A percentile compares a stretch with the other conserved stretches of the same genome.
phyloP scores from a whole-genome alignment of 2,888 invertebrate genomes.

The Drepana falcataria region DNA sequence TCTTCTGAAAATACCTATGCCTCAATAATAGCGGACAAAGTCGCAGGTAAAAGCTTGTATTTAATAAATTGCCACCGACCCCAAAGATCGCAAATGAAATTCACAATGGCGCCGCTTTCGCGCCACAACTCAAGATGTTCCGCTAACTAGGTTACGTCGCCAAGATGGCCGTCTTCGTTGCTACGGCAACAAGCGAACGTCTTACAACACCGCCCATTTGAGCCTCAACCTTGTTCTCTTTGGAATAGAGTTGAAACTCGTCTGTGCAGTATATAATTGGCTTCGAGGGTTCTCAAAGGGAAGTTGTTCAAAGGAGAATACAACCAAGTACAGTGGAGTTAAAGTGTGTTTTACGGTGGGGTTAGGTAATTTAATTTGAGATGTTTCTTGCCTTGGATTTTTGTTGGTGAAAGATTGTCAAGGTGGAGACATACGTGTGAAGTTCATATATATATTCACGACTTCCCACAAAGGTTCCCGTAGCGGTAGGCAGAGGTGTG shows the following conservation, averaged over 20 bases:
- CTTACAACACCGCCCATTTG: constrained; percentile 27
- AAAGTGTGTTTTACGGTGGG: constrained; percentile 15
- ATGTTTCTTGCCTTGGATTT: constrained; percentile 7
- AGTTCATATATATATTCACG: constrained; percentile 7
- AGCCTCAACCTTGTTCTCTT: constrained; percentile 27
- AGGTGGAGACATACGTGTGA: neutral
- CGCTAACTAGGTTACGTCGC: constrained; percentile 39
- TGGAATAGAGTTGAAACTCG: constrained; percentile 17
- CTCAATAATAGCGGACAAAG: neutral
- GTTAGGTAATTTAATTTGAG: constrained; percentile 13
- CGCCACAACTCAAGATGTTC: constrained; percentile 70
- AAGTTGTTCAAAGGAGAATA: constrained; percentile 17
- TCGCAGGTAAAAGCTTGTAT: no score
- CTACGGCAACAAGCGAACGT: constrained; percentile 45
- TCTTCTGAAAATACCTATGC: no score
- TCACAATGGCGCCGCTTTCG: constrained; percentile 50
- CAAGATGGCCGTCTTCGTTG: constrained; percentile 65
- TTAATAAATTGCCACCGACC: constrained; percentile 44
- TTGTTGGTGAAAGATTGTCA: constrained; percentile 4
- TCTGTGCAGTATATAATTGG: constrained; percentile 13
- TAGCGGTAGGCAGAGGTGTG: no score
- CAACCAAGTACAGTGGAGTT: constrained; percentile 14
- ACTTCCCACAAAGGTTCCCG: no score
- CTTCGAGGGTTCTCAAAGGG: constrained; percentile 17
- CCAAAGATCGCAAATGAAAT: constrained; percentile 60